Percentiles rank a stretch among this genome's conserved stretches.
Conservation (phyloP, 2,113 vertebrate genomes). For the Rhagologus leucostigma region DNA sequence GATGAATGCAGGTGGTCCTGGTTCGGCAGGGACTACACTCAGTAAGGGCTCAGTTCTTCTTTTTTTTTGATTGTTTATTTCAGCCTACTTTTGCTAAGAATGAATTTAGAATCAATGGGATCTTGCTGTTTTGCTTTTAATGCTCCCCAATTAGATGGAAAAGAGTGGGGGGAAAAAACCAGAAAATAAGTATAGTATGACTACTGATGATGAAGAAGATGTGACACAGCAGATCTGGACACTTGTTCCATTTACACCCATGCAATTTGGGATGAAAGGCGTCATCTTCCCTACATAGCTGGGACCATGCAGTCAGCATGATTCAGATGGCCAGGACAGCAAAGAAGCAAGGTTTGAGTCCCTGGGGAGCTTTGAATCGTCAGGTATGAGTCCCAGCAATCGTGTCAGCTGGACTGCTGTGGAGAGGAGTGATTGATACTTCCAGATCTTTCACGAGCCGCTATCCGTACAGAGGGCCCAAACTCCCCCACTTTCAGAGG, state of each 20-base stretch:
- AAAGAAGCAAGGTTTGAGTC: background rate
- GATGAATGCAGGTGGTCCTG: background rate
- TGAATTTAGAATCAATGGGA: background rate
- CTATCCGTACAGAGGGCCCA: background rate
- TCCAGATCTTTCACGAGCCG: background rate
- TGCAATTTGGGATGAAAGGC: background rate
- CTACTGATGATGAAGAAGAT: background rate
- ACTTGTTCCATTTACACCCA: background rate
- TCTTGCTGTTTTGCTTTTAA: background rate
- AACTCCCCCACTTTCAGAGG: background rate
- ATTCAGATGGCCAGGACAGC: background rate
- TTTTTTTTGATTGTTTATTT: background rate
- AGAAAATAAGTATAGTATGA: background rate
- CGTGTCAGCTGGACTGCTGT: background rate
- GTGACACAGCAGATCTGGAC: background rate
- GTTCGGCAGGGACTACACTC: background rate
- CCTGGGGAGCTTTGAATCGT: background rate
- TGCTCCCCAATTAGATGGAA: background rate
- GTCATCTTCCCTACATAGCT: background rate
- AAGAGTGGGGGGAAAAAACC: background rate
- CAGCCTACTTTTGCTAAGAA: background rate
- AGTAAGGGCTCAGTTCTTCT: background rate
- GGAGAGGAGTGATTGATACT: background rate
- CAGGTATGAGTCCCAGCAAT: fast-evolving
- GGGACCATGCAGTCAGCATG: no score